phyloP scores from a whole-genome alignment of 1,140 invertebrate species.

The Tenebrio molitor region DNA sequence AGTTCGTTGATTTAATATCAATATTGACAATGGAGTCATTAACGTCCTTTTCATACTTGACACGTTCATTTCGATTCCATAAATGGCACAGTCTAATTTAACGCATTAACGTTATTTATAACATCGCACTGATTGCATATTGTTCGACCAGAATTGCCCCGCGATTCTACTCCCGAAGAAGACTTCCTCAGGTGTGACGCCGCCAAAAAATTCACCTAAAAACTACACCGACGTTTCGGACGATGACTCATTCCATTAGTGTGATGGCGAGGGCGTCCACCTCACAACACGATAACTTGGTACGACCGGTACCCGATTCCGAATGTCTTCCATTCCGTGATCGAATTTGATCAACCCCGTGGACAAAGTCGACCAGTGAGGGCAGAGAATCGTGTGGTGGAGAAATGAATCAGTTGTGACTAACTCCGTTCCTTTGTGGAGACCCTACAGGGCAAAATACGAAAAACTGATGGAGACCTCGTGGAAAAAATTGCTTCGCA shows the following conservation, averaged over 20 bases:
- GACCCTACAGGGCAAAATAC: too few relatives aligned
- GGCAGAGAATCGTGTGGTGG: too few relatives aligned
- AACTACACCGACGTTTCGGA: not conserved
- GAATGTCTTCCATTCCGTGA: conserved; percentile 5
- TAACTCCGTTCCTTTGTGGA: too few relatives aligned
- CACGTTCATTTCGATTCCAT: conserved; percentile 39
- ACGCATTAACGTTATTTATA: conserved; percentile 40
- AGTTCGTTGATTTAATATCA: conserved; percentile 31
- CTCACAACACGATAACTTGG: not conserved
- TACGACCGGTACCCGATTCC: not conserved
- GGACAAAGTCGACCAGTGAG: too few relatives aligned
- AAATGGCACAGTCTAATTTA: conserved; percentile 42
- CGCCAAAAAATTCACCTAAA: not conserved
- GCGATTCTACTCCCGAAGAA: not conserved
- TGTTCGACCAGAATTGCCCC: not conserved
- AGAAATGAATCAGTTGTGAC: conserved; percentile 39
- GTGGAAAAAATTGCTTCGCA: too few relatives aligned
- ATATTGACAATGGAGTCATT: conserved; percentile 43
- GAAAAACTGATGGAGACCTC: too few relatives aligned
- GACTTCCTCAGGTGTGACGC: not conserved
- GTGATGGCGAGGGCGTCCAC: conserved; percentile 9
- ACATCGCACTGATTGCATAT: conserved; percentile 25
- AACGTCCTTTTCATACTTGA: conserved; percentile 33
- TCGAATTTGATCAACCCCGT: conserved; percentile 16
- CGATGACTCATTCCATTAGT: conserved; percentile 26